Percentiles rank a stretch among this genome's conserved stretches.
Evolutionary conservation across 2,797 vertebrate genomes (phyloP).

Genomic region (Sandelia bainsii): DNA sequence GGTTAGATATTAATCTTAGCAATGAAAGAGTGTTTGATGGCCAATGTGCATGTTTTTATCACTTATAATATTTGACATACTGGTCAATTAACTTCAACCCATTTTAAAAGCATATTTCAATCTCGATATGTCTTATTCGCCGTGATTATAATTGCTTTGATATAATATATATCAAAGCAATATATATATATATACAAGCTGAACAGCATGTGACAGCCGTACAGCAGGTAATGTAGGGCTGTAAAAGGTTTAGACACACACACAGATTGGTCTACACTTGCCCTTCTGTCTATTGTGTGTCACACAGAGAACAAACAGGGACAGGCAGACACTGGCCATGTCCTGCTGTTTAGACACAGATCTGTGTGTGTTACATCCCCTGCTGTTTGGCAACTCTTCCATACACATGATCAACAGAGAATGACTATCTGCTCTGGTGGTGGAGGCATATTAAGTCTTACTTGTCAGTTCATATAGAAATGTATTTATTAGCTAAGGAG

Average conservation of each 20-base stretch:
- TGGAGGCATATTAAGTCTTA: constrained; percentile 21
- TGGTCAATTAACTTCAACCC: background rate
- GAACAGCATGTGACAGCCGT: constrained; percentile 36
- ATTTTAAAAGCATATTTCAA: constrained; percentile 6
- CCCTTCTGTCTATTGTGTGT: constrained; percentile 57
- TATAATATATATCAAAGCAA: too few species aligned
- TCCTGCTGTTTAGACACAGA: constrained; percentile 46
- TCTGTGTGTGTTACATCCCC: constrained; percentile 21
- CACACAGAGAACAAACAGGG: constrained; percentile 66
- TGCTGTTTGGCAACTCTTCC: constrained; percentile 35
- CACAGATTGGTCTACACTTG: constrained; percentile 44
- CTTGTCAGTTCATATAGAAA: too few species aligned
- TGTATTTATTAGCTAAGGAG: background rate
- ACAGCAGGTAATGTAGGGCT: constrained; percentile 41
- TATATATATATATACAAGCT: constrained; percentile 25
- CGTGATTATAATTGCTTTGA: constrained; percentile 29
- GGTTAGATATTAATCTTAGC: constrained; percentile 26
- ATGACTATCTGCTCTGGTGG: constrained; percentile 15
- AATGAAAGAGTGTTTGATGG: constrained; percentile 3
- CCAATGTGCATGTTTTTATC: background rate
- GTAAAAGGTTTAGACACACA: constrained; percentile 40
- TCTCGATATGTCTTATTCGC: constrained; percentile 6
- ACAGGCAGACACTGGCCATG: constrained; percentile 60
- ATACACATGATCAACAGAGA: constrained; percentile 24
- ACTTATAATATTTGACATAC: constrained; percentile 15